Evolutionary conservation across 2,888 invertebrate species (phyloP).

Genomic region (Cataglyphis altisquamis): DNA sequence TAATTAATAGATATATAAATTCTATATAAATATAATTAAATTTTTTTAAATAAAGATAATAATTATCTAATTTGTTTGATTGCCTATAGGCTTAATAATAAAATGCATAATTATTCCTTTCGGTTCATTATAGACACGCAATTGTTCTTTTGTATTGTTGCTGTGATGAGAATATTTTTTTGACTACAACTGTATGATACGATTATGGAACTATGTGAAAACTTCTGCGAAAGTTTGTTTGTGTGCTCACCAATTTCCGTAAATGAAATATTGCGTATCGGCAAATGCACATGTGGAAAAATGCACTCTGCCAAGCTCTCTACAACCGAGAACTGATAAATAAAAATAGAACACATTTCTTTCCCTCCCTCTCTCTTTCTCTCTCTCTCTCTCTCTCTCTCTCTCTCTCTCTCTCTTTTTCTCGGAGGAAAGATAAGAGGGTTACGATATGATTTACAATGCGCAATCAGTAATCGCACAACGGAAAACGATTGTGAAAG

Average conservation of each 20-base stretch:
- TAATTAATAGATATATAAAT: too few species aligned
- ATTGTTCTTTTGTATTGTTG: background rate
- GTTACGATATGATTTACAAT: slow-evolving; percentile 55
- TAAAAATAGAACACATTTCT: slow-evolving; percentile 54
- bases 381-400: background rate
- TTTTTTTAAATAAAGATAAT: background rate
- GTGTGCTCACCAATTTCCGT: background rate
- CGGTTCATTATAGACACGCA: background rate
- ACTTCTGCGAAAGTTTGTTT: background rate
- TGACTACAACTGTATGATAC: background rate
- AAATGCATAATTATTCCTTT: background rate
- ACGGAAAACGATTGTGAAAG: slow-evolving; percentile 47
- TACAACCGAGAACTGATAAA: slow-evolving; percentile 51
- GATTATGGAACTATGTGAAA: background rate
- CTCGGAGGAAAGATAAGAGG: slow-evolving; percentile 60
- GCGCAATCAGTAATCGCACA: slow-evolving; percentile 58
- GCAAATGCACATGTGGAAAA: background rate
- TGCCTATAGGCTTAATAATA: background rate
- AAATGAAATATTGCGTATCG: slow-evolving; percentile 17
- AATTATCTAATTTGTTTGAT: slow-evolving; percentile 1
- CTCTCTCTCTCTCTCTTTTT: too few species aligned
- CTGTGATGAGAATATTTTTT: background rate
- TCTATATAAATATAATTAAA: slow-evolving; percentile 10
- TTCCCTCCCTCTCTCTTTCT: background rate
- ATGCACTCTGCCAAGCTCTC: background rate